Conservation (phyloP, 2,888 invertebrate genomes). For the Drosophila picticornis region DNA sequence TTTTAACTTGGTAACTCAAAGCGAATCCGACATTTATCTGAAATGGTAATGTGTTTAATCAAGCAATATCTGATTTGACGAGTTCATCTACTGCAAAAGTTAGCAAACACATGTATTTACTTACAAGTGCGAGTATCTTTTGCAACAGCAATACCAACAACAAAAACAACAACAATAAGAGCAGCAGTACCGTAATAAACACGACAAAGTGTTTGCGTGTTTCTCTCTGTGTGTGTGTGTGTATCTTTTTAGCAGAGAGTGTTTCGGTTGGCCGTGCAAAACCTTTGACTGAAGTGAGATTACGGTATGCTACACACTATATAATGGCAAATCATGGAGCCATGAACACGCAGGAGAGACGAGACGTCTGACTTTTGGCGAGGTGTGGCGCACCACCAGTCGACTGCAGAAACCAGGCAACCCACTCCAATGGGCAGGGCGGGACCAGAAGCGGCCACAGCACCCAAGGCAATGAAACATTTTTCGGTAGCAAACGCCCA, state of each 20-base stretch:
- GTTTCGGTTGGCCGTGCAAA: constrained; percentile 61
- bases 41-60: constrained; percentile 42
- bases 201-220: constrained; percentile 64
- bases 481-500: constrained; percentile 68
- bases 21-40: not conserved
- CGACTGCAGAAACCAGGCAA: constrained; percentile 34
- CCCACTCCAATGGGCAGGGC: not conserved
- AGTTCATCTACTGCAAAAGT: constrained; percentile 42
- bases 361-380: constrained; percentile 39
- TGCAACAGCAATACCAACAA: not conserved
- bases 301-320: constrained; percentile 73
- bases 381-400: constrained; percentile 51
- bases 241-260: constrained; percentile 23
- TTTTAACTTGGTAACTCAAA: not conserved
- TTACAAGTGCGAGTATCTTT: constrained; percentile 22
- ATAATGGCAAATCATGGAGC: constrained; percentile 68
- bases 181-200: constrained; percentile 66
- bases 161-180: not conserved
- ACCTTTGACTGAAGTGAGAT: constrained; percentile 80
- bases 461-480: constrained; percentile 76
- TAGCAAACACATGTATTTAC: constrained; percentile 16
- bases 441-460: constrained; percentile 8
- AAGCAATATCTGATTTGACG: constrained; percentile 44
- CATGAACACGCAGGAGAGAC: constrained; percentile 40
- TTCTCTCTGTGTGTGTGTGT: constrained; percentile 17